These are phyloP conservation scores for Meloidogyne floridensis DNA, from an alignment of 1,140 invertebrate species.

Conservation along the genomic window DNA sequence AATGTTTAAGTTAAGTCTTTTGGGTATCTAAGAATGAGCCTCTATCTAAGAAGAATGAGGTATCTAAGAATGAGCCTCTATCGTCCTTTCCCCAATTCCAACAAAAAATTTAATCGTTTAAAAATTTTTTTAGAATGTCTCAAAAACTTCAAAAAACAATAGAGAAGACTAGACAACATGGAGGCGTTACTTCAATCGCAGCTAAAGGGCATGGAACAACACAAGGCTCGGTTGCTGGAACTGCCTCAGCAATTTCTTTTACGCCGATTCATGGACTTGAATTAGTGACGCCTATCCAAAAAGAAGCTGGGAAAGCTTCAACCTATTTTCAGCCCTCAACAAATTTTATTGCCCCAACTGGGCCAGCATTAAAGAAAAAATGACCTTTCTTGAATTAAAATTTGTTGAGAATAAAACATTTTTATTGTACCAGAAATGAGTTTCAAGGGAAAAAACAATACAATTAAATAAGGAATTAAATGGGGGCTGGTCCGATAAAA, in stretches of 20 bases:
- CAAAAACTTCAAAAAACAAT: constrained; percentile 61
- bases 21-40: no score
- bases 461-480: no score
- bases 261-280: constrained; percentile 63
- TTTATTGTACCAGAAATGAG: no score
- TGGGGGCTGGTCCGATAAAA: no score
- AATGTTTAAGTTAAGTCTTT: no score
- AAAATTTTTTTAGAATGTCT: constrained; percentile 59
- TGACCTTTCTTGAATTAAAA: no score
- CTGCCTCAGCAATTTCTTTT: constrained; percentile 59
- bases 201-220: constrained; percentile 24
- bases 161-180: constrained; percentile 53
- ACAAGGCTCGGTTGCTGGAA: constrained; percentile 41
- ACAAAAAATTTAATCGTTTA: neutral
- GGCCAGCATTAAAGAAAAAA: constrained; percentile 25
- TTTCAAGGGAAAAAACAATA: no score
- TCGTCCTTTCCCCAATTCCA: neutral
- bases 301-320: constrained; percentile 28
- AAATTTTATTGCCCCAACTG: constrained; percentile 48
- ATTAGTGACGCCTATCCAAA: constrained; percentile 49
- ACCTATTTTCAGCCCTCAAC: constrained; percentile 58
- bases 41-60: no score
- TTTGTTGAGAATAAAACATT: no score
- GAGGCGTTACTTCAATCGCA: constrained; percentile 49
- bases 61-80: no score